Conservation (phyloP, 2,113 vertebrate genomes). For the Puma concolor region DNA sequence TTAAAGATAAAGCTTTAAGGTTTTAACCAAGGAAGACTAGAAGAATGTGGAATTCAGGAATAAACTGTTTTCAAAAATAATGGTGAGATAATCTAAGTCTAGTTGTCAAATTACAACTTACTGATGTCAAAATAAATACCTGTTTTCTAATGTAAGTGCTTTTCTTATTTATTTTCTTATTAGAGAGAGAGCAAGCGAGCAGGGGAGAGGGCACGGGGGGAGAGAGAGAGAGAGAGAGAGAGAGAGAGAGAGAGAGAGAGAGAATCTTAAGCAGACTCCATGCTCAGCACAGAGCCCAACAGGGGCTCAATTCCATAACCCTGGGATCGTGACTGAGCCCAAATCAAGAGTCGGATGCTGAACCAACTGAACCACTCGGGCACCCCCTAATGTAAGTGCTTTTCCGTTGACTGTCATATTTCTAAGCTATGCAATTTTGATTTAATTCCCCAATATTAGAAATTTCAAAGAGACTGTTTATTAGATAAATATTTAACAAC, state of each 20-base stretch:
- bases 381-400: not conserved
- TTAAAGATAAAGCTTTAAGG: not conserved
- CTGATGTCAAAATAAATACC: not conserved
- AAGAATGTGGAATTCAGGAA: not conserved
- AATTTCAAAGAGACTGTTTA: not conserved
- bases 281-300: too few relatives aligned
- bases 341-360: too few relatives aligned
- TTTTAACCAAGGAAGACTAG: not conserved
- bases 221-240: too few relatives aligned
- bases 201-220: too few relatives aligned
- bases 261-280: too few relatives aligned
- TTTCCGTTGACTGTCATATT: not conserved
- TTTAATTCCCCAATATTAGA: not conserved
- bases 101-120: not conserved
- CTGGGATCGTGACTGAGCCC: too few relatives aligned
- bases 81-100: not conserved
- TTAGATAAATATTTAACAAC: not conserved
- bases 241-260: too few relatives aligned
- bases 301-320: too few relatives aligned
- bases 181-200: too few relatives aligned
- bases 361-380: too few relatives aligned
- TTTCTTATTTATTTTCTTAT: too few relatives aligned
- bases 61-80: slow-evolving; percentile 6
- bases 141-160: not conserved
- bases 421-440: not conserved